These are phyloP conservation scores for Coreius guichenoti DNA, from an alignment of 2,797 vertebrate species.

Conservation along the genomic window DNA sequence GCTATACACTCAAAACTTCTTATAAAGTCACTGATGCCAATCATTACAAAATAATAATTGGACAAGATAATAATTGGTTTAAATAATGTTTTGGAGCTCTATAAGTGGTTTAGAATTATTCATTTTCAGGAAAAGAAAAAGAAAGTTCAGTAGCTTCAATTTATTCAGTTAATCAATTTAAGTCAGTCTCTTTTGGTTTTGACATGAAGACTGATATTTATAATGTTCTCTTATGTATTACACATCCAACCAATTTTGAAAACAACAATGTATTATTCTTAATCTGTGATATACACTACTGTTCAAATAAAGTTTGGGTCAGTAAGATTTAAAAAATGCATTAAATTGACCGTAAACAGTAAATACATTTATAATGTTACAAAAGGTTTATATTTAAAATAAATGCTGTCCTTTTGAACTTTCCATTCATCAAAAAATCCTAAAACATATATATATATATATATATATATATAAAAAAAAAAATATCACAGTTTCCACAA, in stretches of 20 bases:
- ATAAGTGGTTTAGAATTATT: slow-evolving; percentile 7
- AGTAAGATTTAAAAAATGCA: background rate
- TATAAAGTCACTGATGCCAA: slow-evolving; percentile 14
- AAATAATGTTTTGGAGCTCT: background rate
- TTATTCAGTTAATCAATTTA: background rate
- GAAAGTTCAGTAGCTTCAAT: slow-evolving; percentile 25
- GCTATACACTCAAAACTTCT: slow-evolving; percentile 42
- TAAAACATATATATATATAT: no score
- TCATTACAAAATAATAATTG: background rate
- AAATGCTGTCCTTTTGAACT: background rate
- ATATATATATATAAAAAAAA: no score
- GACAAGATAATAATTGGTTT: slow-evolving; percentile 3
- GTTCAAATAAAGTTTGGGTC: background rate
- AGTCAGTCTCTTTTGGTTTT: background rate
- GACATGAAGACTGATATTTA: background rate
- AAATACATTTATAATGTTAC: background rate
- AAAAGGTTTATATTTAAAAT: background rate
- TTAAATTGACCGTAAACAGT: background rate
- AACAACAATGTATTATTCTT: background rate
- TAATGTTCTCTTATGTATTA: no score
- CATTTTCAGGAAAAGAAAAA: background rate
- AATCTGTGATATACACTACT: background rate
- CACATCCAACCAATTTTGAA: background rate
- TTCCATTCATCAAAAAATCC: background rate
- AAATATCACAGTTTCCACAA: background rate